These are phyloP conservation scores for Channa maculata DNA, from an alignment of 2,113 vertebrate genomes.

Conservation along the genomic window DNA sequence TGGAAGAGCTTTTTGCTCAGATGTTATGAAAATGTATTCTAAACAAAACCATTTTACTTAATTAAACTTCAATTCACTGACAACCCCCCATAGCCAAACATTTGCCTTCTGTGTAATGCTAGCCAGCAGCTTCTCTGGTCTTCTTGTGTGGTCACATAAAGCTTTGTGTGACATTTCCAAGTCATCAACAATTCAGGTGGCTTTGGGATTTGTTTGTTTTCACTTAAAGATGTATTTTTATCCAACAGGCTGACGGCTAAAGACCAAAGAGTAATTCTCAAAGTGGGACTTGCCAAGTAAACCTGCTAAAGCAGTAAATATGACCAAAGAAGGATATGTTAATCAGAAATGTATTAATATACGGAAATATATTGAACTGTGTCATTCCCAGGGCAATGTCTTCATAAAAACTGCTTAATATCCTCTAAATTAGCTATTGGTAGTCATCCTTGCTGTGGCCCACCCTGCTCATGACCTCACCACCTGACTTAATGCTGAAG, in stretches of 20 bases:
- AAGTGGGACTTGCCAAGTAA: too few species aligned
- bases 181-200: conserved; percentile 68
- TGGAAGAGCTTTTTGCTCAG: conserved; percentile 5
- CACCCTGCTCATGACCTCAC: background rate
- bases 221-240: conserved; percentile 53
- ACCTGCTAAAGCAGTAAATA: background rate
- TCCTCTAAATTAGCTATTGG: too few species aligned
- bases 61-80: conserved; percentile 39
- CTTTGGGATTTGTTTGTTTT: conserved; percentile 66
- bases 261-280: background rate
- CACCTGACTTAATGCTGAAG: too few species aligned
- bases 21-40: conserved; percentile 44
- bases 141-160: conserved; percentile 45
- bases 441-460: background rate
- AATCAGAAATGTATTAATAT: background rate
- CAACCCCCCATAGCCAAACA: conserved; percentile 10
- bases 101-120: conserved; percentile 5
- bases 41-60: conserved; percentile 36
- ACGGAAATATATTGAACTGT: background rate
- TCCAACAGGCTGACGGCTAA: conserved; percentile 18
- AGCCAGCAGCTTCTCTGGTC: background rate
- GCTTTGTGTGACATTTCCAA: conserved; percentile 61
- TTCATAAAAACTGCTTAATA: too few species aligned
- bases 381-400: background rate
- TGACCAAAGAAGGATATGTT: background rate